These are phyloP conservation scores for Poecile atricapillus DNA, from an alignment of 2,113 vertebrate species.

Conservation along the genomic window DNA sequence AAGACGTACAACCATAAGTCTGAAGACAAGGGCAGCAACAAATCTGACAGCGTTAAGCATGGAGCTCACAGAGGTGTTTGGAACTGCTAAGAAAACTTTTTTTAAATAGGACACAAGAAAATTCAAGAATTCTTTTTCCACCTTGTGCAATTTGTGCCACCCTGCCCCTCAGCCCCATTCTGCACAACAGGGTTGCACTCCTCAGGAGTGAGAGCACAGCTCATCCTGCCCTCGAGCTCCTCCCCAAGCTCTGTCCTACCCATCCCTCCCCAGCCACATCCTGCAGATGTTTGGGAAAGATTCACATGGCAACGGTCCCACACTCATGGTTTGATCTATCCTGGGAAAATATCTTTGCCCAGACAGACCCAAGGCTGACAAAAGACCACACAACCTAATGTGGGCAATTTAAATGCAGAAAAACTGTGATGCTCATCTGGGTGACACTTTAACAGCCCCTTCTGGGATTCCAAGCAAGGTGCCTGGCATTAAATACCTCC, in stretches of 20 bases:
- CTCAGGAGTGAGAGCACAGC: neutral
- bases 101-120: neutral
- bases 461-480: neutral
- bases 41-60: neutral
- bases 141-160: fast-evolving
- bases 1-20: neutral
- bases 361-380: neutral
- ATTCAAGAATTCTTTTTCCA: neutral
- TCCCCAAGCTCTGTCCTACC: neutral
- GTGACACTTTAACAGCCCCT: neutral
- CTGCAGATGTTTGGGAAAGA: neutral
- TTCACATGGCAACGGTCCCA: neutral
- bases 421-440: neutral
- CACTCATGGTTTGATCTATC: neutral
- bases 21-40: neutral
- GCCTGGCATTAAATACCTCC: neutral
- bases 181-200: neutral
- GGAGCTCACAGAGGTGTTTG: neutral
- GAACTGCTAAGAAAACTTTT: neutral
- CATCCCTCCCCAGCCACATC: neutral
- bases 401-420: neutral
- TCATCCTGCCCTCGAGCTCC: neutral
- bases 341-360: neutral
- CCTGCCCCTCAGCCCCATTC: neutral
- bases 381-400: neutral